Conservation (phyloP, 1,140 invertebrate species). For the Ridgeia piscesae region DNA sequence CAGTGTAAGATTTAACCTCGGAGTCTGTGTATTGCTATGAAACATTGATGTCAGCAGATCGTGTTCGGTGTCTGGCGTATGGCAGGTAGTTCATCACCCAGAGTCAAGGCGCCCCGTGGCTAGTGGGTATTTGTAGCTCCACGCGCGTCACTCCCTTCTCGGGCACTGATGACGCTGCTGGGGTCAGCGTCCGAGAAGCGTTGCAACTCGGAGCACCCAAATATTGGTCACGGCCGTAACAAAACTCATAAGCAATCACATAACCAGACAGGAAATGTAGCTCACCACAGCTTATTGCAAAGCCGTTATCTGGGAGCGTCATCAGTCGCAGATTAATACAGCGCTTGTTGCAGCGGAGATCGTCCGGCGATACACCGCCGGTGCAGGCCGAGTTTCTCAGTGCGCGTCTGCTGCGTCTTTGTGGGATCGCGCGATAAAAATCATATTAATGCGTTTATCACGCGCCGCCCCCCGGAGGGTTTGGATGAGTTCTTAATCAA, state of each 20-base stretch:
- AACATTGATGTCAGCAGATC: not conserved
- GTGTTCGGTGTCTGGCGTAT: not conserved
- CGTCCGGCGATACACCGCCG: not conserved
- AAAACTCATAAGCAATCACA: not conserved
- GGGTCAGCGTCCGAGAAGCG: not conserved
- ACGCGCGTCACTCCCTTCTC: not conserved
- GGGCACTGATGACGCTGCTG: not conserved
- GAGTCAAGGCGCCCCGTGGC: not conserved
- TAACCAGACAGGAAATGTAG: not conserved
- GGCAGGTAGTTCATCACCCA: not conserved
- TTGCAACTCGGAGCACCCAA: not conserved
- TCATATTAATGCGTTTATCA: conserved; percentile 1
- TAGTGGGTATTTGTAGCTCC: not conserved
- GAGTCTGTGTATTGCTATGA: not conserved
- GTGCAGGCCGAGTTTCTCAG: not conserved
- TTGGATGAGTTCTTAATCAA: not conserved
- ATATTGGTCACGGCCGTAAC: not conserved
- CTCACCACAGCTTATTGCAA: not conserved
- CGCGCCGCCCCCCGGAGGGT: no score
- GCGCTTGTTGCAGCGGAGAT: not conserved
- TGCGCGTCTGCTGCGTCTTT: not conserved
- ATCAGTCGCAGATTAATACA: not conserved
- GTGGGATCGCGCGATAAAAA: not conserved
- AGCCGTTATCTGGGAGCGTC: not conserved
- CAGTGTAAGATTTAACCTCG: not conserved